Conservation (phyloP, 2,797 vertebrate species). For the Lithobates sylvaticus region DNA sequence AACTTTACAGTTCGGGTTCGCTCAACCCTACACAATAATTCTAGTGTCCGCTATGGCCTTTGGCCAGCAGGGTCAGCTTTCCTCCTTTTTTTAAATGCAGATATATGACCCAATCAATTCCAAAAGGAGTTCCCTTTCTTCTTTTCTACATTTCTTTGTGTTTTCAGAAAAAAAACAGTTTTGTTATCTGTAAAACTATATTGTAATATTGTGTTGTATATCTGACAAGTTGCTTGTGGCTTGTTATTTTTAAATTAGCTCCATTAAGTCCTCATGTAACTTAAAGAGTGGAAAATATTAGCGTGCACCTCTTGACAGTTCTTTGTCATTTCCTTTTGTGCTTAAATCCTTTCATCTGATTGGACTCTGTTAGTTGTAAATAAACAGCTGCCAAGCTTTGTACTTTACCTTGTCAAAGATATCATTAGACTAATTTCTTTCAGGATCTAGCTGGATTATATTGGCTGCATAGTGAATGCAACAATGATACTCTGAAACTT, state of each 20-base stretch:
- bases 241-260: not conserved
- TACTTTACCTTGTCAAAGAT: not conserved
- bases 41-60: too few species aligned
- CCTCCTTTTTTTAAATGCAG: too few species aligned
- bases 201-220: too few species aligned
- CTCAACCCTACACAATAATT: too few species aligned
- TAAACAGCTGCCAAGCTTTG: conserved; percentile 10
- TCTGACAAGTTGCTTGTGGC: not conserved
- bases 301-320: not conserved
- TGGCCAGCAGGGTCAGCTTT: too few species aligned
- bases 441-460: conserved; percentile 4
- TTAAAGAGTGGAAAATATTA: not conserved
- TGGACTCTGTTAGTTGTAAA: conserved; percentile 16
- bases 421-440: conserved; percentile 32
- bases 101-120: too few species aligned
- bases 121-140: too few species aligned
- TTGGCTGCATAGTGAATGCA: not conserved
- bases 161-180: too few species aligned
- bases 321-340: not conserved
- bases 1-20: too few species aligned
- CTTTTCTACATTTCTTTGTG: too few species aligned
- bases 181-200: too few species aligned
- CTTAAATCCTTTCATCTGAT: not conserved
- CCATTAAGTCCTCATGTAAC: not conserved
- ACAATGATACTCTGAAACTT: conserved; percentile 9